Evolutionary conservation across 2,888 invertebrate species (phyloP).

Genomic region (Lissonota sp.): DNA sequence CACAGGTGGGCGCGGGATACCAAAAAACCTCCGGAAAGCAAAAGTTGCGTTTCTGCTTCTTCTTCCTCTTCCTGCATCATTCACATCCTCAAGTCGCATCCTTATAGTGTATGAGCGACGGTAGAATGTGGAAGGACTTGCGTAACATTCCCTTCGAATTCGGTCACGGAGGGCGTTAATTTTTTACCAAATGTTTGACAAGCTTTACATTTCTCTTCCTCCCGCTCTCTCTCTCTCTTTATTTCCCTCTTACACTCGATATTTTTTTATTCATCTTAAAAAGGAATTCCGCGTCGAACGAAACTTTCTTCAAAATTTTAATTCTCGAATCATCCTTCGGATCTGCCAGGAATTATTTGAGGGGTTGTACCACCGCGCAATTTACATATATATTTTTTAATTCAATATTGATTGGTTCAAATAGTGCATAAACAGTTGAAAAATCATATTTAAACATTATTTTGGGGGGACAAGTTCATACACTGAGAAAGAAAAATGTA

Average conservation of each 20-base stretch:
- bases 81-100: constrained; percentile 5
- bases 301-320: neutral
- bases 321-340: neutral
- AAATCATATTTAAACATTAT: too few species aligned
- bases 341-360: too few species aligned
- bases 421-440: too few species aligned
- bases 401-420: too few species aligned
- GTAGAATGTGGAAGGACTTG: constrained; percentile 5
- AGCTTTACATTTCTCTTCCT: constrained; percentile 9
- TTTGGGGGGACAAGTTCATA: too few species aligned
- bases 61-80: neutral
- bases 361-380: too few species aligned
- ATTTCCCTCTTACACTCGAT: neutral
- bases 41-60: constrained; percentile 45
- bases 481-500: too few species aligned
- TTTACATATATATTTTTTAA: too few species aligned
- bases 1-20: constrained; percentile 53
- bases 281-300: neutral
- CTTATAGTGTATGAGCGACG: neutral
- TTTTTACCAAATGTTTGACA: constrained; percentile 54
- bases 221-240: too few species aligned
- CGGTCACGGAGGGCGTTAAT: constrained; percentile 42
- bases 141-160: constrained; percentile 12
- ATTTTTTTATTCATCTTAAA: neutral
- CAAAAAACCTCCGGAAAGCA: neutral